A percentile compares a stretch with the other conserved stretches of the same genome.
Evolutionary conservation across 2,888 invertebrate species (phyloP).

Genomic region (Branchellion lobata): DNA sequence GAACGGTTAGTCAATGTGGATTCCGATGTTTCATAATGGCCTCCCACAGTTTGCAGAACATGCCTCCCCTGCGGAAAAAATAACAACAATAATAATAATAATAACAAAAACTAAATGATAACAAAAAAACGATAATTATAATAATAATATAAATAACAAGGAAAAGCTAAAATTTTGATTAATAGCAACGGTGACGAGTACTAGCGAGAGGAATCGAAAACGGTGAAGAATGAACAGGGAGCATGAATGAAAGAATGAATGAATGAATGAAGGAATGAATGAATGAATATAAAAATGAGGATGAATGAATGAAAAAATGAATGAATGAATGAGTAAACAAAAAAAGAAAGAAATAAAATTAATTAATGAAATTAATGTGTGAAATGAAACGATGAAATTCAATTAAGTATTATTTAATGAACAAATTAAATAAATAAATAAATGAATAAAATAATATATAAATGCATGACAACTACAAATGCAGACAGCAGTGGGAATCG

Average conservation of each 20-base stretch:
- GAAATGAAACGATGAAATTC: background rate
- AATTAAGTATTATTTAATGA: too few species aligned
- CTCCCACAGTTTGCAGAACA: conserved; percentile 81
- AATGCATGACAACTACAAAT: background rate
- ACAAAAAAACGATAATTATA: background rate
- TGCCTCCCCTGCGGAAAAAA: conserved; percentile 70
- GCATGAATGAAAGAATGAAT: background rate
- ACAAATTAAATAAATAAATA: background rate
- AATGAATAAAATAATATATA: background rate
- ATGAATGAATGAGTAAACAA: background rate
- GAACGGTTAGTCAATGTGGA: conserved; percentile 12
- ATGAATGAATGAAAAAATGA: background rate
- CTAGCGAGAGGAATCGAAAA: background rate
- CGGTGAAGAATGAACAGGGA: background rate
- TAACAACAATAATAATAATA: background rate
- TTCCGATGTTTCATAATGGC: conserved; percentile 69
- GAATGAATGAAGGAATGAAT: background rate
- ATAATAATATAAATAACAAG: background rate
- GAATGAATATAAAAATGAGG: background rate
- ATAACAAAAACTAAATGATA: background rate
- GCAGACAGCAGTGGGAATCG: background rate
- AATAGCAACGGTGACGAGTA: background rate
- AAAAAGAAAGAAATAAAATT: background rate
- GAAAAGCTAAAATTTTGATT: background rate
- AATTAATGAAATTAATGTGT: background rate